These are phyloP conservation scores for Noctua pronuba DNA, from an alignment of 2,888 invertebrate species.

Conservation along the genomic window DNA sequence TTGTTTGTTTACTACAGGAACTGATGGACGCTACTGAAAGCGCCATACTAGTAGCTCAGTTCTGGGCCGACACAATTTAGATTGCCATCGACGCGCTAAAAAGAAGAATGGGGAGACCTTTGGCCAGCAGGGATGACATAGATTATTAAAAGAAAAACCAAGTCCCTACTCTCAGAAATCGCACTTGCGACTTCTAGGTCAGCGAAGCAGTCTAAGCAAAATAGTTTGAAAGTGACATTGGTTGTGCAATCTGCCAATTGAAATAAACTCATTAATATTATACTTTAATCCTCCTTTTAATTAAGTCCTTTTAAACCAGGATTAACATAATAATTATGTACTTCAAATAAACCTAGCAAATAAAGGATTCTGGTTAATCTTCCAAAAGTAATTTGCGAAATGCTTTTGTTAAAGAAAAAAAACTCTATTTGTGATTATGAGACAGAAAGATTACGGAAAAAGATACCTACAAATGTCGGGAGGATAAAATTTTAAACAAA, in stretches of 20 bases:
- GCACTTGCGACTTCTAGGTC: neutral
- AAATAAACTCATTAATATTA: neutral
- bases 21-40: no score
- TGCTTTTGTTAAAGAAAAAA: conserved; percentile 43
- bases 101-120: no score
- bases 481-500: conserved; percentile 45
- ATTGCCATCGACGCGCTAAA: no score
- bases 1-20: no score
- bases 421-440: conserved; percentile 53
- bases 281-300: neutral
- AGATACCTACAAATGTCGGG: conserved; percentile 38
- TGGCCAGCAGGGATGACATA: no score
- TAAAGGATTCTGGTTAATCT: conserved; percentile 46
- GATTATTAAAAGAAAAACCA: no score
- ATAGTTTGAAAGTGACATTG: neutral
- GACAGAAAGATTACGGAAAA: conserved; percentile 47
- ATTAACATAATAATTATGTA: conserved; percentile 39
- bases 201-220: neutral
- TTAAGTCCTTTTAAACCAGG: neutral
- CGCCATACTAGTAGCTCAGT: no score
- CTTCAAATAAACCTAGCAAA: conserved; percentile 44
- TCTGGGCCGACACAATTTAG: no score
- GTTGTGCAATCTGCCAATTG: neutral
- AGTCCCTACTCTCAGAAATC: no score
- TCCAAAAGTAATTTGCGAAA: conserved; percentile 58